A percentile compares a stretch with the other conserved stretches of the same genome.
phyloP scores from a whole-genome alignment of 92 coral and sea anemone genomes.

The Zoanthus sociatus region DNA sequence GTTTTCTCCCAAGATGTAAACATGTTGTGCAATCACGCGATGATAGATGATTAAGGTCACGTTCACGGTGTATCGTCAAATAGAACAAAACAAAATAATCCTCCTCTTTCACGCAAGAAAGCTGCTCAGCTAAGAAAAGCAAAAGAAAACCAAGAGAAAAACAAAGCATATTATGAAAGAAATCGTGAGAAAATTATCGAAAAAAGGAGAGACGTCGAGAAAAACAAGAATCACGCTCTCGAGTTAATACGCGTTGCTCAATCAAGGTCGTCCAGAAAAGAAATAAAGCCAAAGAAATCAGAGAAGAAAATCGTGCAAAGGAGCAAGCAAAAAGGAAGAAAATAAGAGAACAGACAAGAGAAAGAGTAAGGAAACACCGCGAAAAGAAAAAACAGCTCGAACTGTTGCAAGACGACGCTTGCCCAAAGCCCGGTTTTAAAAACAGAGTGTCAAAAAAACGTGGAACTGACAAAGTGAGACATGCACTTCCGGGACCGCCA shows the following conservation, averaged over 20 bases:
- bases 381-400: not conserved
- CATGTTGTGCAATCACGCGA: not conserved
- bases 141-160: constrained; percentile 12
- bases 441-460: not conserved
- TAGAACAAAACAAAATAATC: not conserved
- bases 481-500: not conserved
- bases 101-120: not conserved
- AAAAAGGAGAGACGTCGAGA: constrained; percentile 8
- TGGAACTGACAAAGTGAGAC: not conserved
- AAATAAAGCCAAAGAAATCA: constrained; percentile 2
- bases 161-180: not conserved
- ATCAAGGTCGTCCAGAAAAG: not conserved
- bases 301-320: not conserved
- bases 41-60: not conserved
- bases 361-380: constrained; percentile 15
- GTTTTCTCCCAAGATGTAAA: not conserved
- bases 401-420: not conserved
- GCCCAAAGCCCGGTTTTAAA: not conserved
- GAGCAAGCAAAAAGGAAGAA: not conserved
- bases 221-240: not conserved
- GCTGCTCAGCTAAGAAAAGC: not conserved
- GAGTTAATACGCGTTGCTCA: not conserved
- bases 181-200: not conserved
- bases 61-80: not conserved
- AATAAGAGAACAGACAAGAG: constrained; percentile 16